A percentile compares a stretch with the other conserved stretches of the same genome.
Conservation (phyloP, 2,113 vertebrate genomes). For the Pseudonaja textilis region DNA sequence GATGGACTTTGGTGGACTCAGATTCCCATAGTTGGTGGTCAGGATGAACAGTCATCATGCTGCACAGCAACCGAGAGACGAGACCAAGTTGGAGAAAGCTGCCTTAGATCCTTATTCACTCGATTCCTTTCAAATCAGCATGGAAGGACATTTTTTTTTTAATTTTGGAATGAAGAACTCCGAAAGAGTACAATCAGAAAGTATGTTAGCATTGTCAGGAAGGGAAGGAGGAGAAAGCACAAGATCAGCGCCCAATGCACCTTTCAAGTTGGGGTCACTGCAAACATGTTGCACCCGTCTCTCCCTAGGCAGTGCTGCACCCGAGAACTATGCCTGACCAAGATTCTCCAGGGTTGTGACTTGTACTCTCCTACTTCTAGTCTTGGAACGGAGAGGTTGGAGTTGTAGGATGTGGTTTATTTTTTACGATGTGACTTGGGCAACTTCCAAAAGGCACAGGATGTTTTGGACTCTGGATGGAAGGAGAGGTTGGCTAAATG, state of each 20-base stretch:
- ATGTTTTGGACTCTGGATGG: constrained; percentile 5
- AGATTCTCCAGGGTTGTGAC: not conserved
- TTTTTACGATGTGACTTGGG: not conserved
- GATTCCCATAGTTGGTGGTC: not conserved
- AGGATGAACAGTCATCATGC: not conserved
- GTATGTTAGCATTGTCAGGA: not conserved
- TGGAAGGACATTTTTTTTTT: not conserved
- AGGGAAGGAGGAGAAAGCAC: not conserved
- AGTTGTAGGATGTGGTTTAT: not conserved
- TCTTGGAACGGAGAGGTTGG: not conserved
- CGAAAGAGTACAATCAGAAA: not conserved
- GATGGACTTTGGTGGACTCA: not conserved
- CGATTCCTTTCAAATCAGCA: not conserved
- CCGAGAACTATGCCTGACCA: not conserved
- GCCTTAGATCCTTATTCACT: not conserved
- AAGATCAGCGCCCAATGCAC: not conserved
- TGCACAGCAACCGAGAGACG: not conserved
- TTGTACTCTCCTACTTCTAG: not conserved
- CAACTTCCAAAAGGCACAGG: not conserved
- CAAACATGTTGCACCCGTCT: no score
- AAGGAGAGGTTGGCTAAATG: not conserved
- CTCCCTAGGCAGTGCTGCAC: not conserved
- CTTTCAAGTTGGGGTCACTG: not conserved
- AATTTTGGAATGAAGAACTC: not conserved
- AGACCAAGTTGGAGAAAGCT: not conserved